A percentile compares a stretch with the other conserved stretches of the same genome.
These are phyloP conservation scores for Eupithecia vulgata DNA, from an alignment of 2,888 invertebrate genomes.

Conservation along the genomic window DNA sequence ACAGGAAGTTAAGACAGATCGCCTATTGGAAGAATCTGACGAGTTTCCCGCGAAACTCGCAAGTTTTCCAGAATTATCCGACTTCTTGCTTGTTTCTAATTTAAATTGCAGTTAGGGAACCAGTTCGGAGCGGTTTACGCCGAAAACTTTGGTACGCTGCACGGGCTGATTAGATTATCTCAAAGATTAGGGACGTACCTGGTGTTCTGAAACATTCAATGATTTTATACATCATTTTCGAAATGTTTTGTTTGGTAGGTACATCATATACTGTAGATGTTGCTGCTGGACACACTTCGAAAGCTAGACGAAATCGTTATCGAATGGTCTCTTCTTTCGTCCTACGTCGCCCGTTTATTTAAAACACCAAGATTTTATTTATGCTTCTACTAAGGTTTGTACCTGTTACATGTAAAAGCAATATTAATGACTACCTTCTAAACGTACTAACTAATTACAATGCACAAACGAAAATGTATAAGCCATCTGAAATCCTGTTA, in stretches of 20 bases:
- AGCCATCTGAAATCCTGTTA: background rate
- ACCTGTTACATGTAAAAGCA: too few species aligned
- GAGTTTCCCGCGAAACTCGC: slow-evolving; percentile 45
- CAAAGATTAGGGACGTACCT: background rate
- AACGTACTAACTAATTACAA: too few species aligned
- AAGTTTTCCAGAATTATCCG: slow-evolving; percentile 35
- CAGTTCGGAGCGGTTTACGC: slow-evolving; percentile 8
- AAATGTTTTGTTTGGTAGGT: background rate
- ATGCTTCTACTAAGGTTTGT: too few species aligned
- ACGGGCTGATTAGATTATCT: slow-evolving; percentile 6
- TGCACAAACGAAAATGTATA: background rate
- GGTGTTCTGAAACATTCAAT: background rate
- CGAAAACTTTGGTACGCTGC: slow-evolving; percentile 6
- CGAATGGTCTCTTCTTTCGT: too few species aligned
- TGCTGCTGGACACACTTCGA: background rate
- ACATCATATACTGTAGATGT: background rate
- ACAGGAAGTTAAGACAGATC: slow-evolving; percentile 47
- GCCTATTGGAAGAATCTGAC: slow-evolving; percentile 45
- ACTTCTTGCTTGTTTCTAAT: slow-evolving; percentile 16
- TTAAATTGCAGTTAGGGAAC: slow-evolving; percentile 20
- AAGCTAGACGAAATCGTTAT: too few species aligned
- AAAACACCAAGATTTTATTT: too few species aligned
- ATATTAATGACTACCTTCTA: too few species aligned
- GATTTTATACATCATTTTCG: background rate
- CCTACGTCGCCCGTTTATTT: too few species aligned